Conservation (phyloP, 1,140 invertebrate species). For the Drosophila nigromelanica region DNA sequence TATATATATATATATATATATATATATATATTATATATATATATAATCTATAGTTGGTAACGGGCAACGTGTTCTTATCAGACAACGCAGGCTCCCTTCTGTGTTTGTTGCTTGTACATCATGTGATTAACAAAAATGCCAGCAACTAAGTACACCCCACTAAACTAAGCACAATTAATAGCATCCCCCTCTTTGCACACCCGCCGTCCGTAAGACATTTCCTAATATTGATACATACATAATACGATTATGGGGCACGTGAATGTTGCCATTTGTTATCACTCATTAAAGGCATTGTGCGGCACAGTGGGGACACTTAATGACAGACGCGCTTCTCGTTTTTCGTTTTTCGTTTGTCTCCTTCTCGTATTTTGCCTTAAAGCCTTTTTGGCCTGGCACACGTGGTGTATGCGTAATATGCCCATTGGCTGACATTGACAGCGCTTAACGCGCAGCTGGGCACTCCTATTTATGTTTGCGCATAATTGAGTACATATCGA, state of each 20-base stretch:
- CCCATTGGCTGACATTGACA: conserved; percentile 29
- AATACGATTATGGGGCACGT: conserved; percentile 76
- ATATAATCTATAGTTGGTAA: neutral
- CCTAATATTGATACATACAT: conserved; percentile 62
- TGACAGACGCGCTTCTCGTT: conserved; percentile 33
- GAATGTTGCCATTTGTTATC: conserved; percentile 64
- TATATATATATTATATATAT: no score
- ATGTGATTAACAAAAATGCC: conserved; percentile 76
- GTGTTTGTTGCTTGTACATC: conserved; percentile 50
- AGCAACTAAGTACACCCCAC: conserved; percentile 67
- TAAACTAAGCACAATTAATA: conserved; percentile 80
- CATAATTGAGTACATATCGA: conserved; percentile 15
- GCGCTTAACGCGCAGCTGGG: conserved; percentile 16
- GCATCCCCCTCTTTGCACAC: conserved; percentile 20
- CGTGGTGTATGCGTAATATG: conserved; percentile 50
- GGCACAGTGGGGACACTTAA: conserved; percentile 36
- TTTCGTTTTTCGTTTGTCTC: neutral
- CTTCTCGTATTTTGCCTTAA: conserved; percentile 20
- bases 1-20: neutral
- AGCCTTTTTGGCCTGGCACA: conserved; percentile 20
- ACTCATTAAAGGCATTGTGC: conserved; percentile 55
- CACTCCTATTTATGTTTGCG: conserved; percentile 4
- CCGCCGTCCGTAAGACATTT: conserved; percentile 37
- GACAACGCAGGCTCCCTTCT: conserved; percentile 9
- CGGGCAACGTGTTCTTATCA: conserved; percentile 37